A percentile compares a stretch with the other conserved stretches of the same genome.
Conservation (phyloP, 2,888 invertebrate genomes). For the Nephrotoma guestfalica region DNA sequence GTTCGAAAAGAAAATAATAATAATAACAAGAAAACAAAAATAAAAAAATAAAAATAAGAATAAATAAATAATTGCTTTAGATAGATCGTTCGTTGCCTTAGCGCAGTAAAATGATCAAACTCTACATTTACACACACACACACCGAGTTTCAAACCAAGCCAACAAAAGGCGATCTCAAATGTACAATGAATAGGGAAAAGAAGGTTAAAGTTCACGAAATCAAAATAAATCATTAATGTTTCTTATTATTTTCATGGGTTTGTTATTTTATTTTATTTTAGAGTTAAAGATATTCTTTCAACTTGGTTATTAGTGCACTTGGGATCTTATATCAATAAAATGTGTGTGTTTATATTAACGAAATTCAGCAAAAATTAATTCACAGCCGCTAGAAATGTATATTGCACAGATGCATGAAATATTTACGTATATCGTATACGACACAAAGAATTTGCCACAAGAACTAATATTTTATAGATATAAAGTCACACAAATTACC, state of each 20-base stretch:
- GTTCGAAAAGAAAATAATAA: not conserved
- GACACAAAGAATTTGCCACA: not conserved
- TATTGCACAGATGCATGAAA: not conserved
- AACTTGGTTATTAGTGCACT: not conserved
- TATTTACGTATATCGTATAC: not conserved
- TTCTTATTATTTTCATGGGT: slow-evolving; percentile 1
- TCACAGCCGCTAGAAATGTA: not conserved
- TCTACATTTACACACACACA: not conserved
- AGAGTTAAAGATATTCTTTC: not conserved
- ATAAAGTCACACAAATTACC: not conserved
- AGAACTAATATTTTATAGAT: not conserved
- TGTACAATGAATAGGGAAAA: slow-evolving; percentile 2
- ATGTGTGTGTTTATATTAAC: not conserved
- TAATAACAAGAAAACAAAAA: not conserved
- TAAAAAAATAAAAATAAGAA: not conserved
- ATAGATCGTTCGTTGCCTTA: not conserved
- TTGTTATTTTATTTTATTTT: not conserved
- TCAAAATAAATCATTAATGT: slow-evolving; percentile 3
- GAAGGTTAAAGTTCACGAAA: slow-evolving; percentile 3
- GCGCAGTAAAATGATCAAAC: not conserved
- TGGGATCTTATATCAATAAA: not conserved
- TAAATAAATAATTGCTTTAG: not conserved
- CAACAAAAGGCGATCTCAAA: not conserved
- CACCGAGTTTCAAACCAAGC: not conserved
- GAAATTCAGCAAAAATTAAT: not conserved